phyloP scores from a whole-genome alignment of 1,140 invertebrate genomes.

The Drosophila carrolli region DNA sequence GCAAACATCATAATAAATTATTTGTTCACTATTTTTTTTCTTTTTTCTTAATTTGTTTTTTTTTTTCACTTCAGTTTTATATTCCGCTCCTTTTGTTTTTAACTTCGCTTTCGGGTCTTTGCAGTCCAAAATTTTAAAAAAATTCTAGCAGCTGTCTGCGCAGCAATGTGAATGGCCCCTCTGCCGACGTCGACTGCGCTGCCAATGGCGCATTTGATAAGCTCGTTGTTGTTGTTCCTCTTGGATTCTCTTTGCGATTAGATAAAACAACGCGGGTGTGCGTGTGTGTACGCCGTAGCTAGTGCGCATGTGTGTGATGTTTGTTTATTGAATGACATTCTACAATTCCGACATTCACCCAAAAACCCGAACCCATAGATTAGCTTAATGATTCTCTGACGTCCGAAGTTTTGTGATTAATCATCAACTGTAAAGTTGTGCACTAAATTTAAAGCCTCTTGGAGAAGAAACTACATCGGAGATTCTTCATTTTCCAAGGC shows the following conservation, averaged over 20 bases:
- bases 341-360: constrained; percentile 41
- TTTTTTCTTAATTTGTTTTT: not conserved
- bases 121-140: constrained; percentile 33
- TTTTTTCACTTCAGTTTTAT: constrained; percentile 22
- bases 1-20: not conserved
- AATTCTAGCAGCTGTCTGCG: constrained; percentile 66
- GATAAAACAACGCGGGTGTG: constrained; percentile 53
- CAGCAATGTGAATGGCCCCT: constrained; percentile 65
- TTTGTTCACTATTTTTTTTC: not conserved
- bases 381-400: constrained; percentile 65
- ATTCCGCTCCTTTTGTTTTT: not conserved
- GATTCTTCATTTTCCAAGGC: not conserved
- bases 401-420: constrained; percentile 56
- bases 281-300: constrained; percentile 6
- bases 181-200: constrained; percentile 24
- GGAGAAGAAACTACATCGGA: not conserved
- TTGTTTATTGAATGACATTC: constrained; percentile 76
- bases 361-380: constrained; percentile 54
- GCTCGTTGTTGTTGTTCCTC: constrained; percentile 34
- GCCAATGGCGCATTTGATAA: constrained; percentile 48
- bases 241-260: constrained; percentile 52
- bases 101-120: constrained; percentile 18
- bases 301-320: constrained; percentile 24
- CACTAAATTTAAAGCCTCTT: constrained; percentile 2
- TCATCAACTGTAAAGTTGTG: constrained; percentile 26